Base-by-base conservation (phyloP, 64 coral and sea anemone genomes). In the Orbicella faveolata region DNA sequence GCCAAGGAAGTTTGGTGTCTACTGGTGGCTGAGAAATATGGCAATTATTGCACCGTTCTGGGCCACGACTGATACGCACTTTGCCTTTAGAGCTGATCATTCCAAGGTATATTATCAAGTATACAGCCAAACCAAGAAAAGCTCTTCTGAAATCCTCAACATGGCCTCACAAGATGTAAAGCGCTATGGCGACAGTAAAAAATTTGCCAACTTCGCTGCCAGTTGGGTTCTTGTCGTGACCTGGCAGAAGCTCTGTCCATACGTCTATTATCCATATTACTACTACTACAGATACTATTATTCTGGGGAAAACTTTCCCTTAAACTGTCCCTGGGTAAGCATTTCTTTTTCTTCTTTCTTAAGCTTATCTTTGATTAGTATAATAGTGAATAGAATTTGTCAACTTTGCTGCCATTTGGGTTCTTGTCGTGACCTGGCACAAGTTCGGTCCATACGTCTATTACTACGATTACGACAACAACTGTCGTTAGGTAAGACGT, bases 151-250 rank as follows among this genome's bases (percentile, higher is more conserved):
- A 4, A 83, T 90, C 19, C 52, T 90, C 21, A 23, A 2, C 14
- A 75, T 6, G 89, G 77, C 89, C 12, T 62, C 89, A 74, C 11
- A 26, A 4, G 44, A 90, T n/a, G 89, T 90, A 35, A 33, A 36
- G 12, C 51, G 14, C 2, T 90, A 48, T 48, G 44, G 44, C 44
- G 44, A 90, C 79, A 51, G 55, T 36, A 36, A 74, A 81, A 37
- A 34, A 20, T 90, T 82, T 75, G 21, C 17, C 13, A 72, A 75
- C 66, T 90, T 90, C 73, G 55, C 74, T 6, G 89, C 89, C 19
- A 61, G 69, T 20, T 83, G 77, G 70, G 89, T 91, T 19, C 63
- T 83, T 21, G 89, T 90, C 19, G 89, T 90, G 4, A 90, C 89
- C 12, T 90, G 89, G 89, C 67, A 61, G 9, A 75, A 75, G 33